phyloP scores from a whole-genome alignment of 1,140 invertebrate genomes.

The Oreohelix idahoensis region DNA sequence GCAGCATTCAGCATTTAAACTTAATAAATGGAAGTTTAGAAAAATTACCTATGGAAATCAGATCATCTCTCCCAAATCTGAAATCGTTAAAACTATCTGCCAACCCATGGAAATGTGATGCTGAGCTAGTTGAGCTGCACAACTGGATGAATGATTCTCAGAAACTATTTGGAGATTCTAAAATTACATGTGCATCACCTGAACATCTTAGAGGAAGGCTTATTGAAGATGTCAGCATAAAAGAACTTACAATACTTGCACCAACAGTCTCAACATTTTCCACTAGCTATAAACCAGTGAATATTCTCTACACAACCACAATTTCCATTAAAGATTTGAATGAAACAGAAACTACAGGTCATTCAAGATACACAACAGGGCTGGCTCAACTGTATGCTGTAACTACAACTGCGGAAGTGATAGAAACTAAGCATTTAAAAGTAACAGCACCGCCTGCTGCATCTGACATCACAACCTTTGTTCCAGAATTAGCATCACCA shows the following conservation, averaged over 20 bases:
- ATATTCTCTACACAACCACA: neutral
- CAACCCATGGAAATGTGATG: slow-evolving; percentile 72
- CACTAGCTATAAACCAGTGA: neutral
- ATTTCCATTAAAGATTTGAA: neutral
- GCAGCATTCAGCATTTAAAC: slow-evolving; percentile 47
- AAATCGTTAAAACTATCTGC: slow-evolving; percentile 67
- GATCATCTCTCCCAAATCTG: slow-evolving; percentile 79
- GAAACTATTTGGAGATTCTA: slow-evolving; percentile 53
- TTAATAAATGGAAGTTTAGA: slow-evolving; percentile 77
- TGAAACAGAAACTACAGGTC: neutral
- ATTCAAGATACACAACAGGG: neutral
- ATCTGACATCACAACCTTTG: no score
- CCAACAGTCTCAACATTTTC: neutral
- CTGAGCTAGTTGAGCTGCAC: slow-evolving; percentile 62
- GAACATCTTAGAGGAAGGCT: slow-evolving; percentile 55
- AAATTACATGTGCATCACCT: slow-evolving; percentile 62
- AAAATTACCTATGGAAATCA: slow-evolving; percentile 77
- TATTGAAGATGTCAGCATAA: slow-evolving; percentile 48
- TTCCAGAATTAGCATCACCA: no score
- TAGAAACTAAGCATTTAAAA: no score
- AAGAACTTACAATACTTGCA: slow-evolving; percentile 17
- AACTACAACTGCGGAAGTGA: neutral
- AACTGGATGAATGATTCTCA: slow-evolving; percentile 65
- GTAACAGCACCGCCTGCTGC: no score
- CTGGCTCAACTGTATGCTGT: neutral